Evolutionary conservation across 2,797 vertebrate genomes (phyloP).

Genomic region (Lagocephalus sceleratus): DNA sequence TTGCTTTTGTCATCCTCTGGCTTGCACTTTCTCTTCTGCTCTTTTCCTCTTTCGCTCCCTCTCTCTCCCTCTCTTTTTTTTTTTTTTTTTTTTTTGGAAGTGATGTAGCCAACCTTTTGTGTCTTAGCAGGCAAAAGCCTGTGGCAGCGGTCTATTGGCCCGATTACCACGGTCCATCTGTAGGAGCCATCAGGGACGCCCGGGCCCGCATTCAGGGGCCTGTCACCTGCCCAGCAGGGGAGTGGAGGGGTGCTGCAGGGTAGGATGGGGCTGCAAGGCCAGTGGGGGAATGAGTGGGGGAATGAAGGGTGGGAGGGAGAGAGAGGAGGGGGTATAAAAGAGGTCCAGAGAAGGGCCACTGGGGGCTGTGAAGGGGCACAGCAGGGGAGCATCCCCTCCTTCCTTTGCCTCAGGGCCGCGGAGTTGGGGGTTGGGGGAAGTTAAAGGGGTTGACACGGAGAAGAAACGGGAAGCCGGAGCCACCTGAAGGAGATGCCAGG

Average conservation of each 20-base stretch:
- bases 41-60: constrained; percentile 60
- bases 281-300: constrained; percentile 75
- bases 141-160: constrained; percentile 97
- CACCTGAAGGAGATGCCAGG: constrained; percentile 81
- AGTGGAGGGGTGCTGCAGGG: constrained; percentile 72
- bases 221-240: constrained; percentile 99
- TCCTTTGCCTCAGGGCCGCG: constrained; percentile 72
- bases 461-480: constrained; percentile 66
- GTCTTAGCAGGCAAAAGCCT: constrained; percentile 84
- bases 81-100: constrained; percentile 62
- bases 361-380: constrained; percentile 87
- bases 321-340: constrained; percentile 70
- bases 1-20: constrained; percentile 92
- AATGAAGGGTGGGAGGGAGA: constrained; percentile 66
- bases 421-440: constrained; percentile 56
- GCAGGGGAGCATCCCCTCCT: constrained; percentile 78
- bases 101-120: constrained; percentile 83
- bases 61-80: constrained; percentile 31
- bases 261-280: constrained; percentile 72
- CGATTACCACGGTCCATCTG: constrained; percentile 99
- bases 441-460: constrained; percentile 51
- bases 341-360: constrained; percentile 77
- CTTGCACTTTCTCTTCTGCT: constrained; percentile 80
- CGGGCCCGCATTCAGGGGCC: constrained; percentile 90
- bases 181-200: constrained; percentile 97